Evolutionary conservation across 1,140 invertebrate genomes (phyloP).

Genomic region (Neodiprion lecontei): DNA sequence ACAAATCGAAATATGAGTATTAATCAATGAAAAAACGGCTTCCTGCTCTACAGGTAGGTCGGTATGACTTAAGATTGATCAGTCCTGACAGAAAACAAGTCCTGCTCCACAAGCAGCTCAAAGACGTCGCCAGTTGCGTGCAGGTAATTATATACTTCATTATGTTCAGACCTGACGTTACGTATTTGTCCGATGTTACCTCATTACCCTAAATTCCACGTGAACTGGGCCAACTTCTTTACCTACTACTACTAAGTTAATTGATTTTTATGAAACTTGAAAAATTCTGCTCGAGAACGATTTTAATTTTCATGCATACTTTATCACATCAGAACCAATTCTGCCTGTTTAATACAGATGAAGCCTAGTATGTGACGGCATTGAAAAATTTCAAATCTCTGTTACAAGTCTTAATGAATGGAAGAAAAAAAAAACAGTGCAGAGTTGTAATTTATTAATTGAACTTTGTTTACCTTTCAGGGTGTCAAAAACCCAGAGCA

Average conservation of each 20-base stretch:
- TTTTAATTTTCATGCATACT: too few relatives aligned
- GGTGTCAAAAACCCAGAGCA: conserved; percentile 82
- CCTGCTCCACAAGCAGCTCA: conserved; percentile 84
- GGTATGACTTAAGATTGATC: conserved; percentile 85
- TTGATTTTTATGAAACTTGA: too few relatives aligned
- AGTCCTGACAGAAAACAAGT: conserved; percentile 91
- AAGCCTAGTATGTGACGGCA: neutral
- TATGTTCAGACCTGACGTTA: too few relatives aligned
- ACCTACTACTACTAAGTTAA: too few relatives aligned
- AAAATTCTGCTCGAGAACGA: too few relatives aligned
- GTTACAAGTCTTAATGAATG: too few relatives aligned
- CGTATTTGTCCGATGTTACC: too few relatives aligned
- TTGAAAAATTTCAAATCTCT: neutral
- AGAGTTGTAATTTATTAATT: conserved; percentile 7
- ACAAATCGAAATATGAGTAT: too few relatives aligned
- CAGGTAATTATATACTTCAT: conserved; percentile 61
- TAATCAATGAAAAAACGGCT: neutral
- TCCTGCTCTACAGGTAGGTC: conserved; percentile 73
- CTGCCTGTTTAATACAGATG: neutral
- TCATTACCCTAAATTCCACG: too few relatives aligned
- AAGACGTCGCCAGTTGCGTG: conserved; percentile 88
- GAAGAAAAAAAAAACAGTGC: neutral
- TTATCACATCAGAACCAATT: neutral
- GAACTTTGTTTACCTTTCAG: conserved; percentile 51
- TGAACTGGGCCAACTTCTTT: too few relatives aligned